phyloP scores from a whole-genome alignment of 37 sponge, comb jelly and placozoan genomes.

The Bolinopsis microptera region DNA sequence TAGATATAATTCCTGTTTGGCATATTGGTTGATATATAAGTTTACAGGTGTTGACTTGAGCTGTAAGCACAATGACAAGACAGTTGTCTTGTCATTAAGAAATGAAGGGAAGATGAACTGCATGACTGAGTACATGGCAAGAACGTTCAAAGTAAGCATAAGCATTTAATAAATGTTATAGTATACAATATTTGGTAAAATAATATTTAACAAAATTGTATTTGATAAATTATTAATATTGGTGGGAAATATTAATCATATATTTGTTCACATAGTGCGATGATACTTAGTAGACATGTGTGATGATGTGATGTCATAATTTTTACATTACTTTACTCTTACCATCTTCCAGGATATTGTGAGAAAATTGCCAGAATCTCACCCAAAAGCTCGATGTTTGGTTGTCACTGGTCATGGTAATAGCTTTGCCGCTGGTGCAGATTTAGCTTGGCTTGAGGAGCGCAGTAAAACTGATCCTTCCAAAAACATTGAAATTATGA shows the following conservation, averaged over 20 bases:
- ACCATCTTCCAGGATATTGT: neutral
- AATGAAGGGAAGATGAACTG: slow-evolving; percentile 59
- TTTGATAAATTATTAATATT: too few species aligned
- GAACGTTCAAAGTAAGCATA: neutral
- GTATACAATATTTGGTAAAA: neutral
- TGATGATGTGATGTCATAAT: neutral
- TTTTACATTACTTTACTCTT: too few species aligned
- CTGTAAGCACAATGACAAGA: neutral
- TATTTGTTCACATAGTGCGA: neutral
- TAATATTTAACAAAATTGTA: too few species aligned
- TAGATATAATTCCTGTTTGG: too few species aligned
- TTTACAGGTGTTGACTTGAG: neutral
- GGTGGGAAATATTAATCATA: too few species aligned
- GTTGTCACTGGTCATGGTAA: slow-evolving; percentile 49
- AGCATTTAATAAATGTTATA: too few species aligned
- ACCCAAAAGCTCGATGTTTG: slow-evolving; percentile 19
- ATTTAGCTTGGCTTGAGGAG: slow-evolving; percentile 37
- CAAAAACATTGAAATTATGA: slow-evolving; percentile 31
- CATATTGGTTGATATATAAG: too few species aligned
- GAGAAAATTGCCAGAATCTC: neutral
- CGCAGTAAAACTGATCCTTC: neutral
- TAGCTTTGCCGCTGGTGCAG: slow-evolving; percentile 62
- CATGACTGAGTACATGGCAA: slow-evolving; percentile 33
- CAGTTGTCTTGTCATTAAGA: neutral
- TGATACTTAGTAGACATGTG: neutral